Percentiles rank a stretch among this genome's conserved stretches.
Conservation (phyloP, 2,888 invertebrate species). For the Ecdyonurus torrentis region DNA sequence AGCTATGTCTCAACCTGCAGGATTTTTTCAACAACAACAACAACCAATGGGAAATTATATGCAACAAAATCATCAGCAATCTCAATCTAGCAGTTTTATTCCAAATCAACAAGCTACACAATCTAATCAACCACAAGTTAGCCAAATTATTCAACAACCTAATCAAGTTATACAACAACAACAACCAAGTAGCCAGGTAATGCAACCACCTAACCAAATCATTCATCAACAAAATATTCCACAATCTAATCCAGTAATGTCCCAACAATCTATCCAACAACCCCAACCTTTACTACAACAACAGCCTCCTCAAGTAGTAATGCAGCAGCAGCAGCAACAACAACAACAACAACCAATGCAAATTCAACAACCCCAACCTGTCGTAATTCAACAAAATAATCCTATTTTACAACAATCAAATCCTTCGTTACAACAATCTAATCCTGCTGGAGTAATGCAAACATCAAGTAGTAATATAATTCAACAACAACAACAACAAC, state of each 20-base stretch:
- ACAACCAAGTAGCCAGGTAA: slow-evolving; percentile 23
- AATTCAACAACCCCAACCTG: background rate
- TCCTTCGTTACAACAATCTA: background rate
- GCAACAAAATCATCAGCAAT: slow-evolving; percentile 36
- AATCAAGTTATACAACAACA: slow-evolving; percentile 29
- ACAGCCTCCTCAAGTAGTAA: slow-evolving; percentile 6
- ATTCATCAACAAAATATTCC: slow-evolving; percentile 11
- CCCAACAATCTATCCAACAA: slow-evolving; percentile 28
- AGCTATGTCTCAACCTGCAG: slow-evolving; percentile 32
- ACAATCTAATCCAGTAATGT: background rate
- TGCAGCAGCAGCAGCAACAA: slow-evolving; percentile 4
- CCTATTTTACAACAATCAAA: background rate
- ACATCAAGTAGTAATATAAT: no score
- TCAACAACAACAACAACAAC: background rate
- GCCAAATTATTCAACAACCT: slow-evolving; percentile 23
- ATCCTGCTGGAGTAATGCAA: background rate
- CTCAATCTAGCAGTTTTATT: slow-evolving; percentile 30
- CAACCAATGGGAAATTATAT: slow-evolving; percentile 10
- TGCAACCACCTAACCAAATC: slow-evolving; percentile 2
- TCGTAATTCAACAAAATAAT: background rate
- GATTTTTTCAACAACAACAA: slow-evolving; percentile 20
- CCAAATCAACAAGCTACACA: slow-evolving; percentile 34
- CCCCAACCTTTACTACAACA: slow-evolving; percentile 29
- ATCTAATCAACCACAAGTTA: no score
- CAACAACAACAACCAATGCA: slow-evolving; percentile 10